phyloP scores from a whole-genome alignment of 1,140 invertebrate species.

The Cotesia glomerata region DNA sequence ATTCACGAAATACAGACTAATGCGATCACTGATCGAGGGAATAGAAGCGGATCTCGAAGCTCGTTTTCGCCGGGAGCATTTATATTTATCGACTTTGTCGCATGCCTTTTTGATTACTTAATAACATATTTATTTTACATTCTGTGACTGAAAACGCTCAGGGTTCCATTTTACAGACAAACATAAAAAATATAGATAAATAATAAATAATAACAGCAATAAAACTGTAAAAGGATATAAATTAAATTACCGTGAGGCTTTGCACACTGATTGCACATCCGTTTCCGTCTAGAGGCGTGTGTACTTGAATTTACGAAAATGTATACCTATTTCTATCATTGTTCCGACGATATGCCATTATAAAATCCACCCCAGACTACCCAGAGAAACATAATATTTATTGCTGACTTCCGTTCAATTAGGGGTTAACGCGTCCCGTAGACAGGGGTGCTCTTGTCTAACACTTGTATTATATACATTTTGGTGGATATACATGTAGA shows the following conservation, averaged over 20 bases:
- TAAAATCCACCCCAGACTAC: slow-evolving; percentile 47
- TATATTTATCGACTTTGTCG: too few relatives aligned
- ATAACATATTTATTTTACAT: too few relatives aligned
- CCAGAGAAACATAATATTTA: slow-evolving; percentile 55
- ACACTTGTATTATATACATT: not conserved
- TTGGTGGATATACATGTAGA: not conserved
- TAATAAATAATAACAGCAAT: slow-evolving; percentile 27
- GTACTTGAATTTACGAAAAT: slow-evolving; percentile 16
- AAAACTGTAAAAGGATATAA: slow-evolving; percentile 17
- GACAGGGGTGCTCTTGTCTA: slow-evolving; percentile 6
- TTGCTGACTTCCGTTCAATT: slow-evolving; percentile 59
- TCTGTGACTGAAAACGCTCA: too few relatives aligned
- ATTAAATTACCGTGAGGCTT: slow-evolving; percentile 31
- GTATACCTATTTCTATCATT: slow-evolving; percentile 37
- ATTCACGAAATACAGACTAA: not conserved
- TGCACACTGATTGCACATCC: slow-evolving; percentile 51
- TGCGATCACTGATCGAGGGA: not conserved
- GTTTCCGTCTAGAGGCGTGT: slow-evolving; percentile 43
- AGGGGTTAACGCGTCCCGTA: slow-evolving; percentile 47
- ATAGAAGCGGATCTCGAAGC: too few relatives aligned
- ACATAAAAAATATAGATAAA: not conserved
- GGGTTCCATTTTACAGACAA: not conserved
- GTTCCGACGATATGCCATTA: slow-evolving; percentile 39
- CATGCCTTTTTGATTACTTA: too few relatives aligned
- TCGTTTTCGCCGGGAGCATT: too few relatives aligned